Conservation (phyloP, 2,797 vertebrate species). For the Paratrypauchen microcephalus region DNA sequence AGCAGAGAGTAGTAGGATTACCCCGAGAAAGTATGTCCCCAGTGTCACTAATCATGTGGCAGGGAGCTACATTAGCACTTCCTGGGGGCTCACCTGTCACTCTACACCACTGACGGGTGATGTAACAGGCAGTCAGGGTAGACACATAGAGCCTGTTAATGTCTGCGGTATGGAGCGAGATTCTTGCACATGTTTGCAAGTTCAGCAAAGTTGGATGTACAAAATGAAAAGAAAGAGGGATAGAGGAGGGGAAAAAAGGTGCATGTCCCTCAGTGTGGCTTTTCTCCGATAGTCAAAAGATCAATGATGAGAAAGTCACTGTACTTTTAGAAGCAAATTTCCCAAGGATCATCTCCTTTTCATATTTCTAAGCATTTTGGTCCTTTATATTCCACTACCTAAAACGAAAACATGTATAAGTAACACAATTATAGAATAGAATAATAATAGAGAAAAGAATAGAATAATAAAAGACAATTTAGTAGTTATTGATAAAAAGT, state of each 20-base stretch:
- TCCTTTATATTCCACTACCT: too few species aligned
- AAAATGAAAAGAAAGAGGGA: background rate
- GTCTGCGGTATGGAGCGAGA: background rate
- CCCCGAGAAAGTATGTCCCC: background rate
- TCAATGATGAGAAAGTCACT: too few species aligned
- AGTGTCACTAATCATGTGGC: conserved; percentile 5
- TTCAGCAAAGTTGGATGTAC: background rate
- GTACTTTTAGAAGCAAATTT: too few species aligned
- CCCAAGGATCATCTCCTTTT: too few species aligned
- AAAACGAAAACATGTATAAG: too few species aligned
- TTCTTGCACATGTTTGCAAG: background rate
- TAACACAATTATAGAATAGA: too few species aligned
- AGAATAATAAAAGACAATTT: too few species aligned
- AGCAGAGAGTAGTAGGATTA: background rate
- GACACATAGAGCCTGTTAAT: background rate
- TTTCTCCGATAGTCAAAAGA: too few species aligned
- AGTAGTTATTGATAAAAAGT: too few species aligned
- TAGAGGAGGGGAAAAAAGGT: background rate
- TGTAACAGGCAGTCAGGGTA: background rate
- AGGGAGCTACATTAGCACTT: conserved; percentile 2
- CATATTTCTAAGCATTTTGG: too few species aligned
- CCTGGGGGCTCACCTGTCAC: background rate
- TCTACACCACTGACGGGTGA: background rate
- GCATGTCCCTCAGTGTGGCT: too few species aligned
- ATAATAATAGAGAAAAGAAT: too few species aligned